phyloP scores from a whole-genome alignment of 2,113 vertebrate genomes.

The Lathamus discolor region DNA sequence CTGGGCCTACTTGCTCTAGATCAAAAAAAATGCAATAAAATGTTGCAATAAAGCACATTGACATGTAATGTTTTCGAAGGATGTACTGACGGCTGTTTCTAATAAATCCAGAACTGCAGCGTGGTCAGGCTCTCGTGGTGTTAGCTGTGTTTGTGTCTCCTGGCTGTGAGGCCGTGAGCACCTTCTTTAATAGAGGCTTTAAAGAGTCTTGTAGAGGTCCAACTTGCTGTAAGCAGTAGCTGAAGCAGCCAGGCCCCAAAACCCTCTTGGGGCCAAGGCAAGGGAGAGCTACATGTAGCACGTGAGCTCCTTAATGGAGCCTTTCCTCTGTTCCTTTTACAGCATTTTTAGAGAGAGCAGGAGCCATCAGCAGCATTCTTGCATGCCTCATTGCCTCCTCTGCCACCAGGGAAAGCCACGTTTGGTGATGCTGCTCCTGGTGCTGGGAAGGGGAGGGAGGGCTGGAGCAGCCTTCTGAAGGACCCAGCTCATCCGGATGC shows the following conservation, averaged over 20 bases:
- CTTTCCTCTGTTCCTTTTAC: background rate
- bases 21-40: conserved; percentile 79
- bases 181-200: background rate
- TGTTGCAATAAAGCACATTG: conserved; percentile 77
- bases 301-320: fast-evolving
- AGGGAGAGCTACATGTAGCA: background rate
- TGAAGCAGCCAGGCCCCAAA: background rate
- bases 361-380: background rate
- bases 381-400: background rate
- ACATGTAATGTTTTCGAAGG: conserved; percentile 72
- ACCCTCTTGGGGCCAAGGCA: background rate
- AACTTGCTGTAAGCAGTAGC: background rate
- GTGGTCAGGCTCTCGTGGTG: conserved; percentile 25
- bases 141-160: conserved; percentile 31
- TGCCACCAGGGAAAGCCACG: fast-evolving
- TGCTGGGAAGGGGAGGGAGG: background rate
- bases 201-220: background rate
- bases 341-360: fast-evolving
- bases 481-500: fast-evolving
- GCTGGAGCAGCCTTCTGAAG: background rate
- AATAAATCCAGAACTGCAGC: conserved; percentile 65
- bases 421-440: background rate
- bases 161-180: background rate
- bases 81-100: conserved; percentile 73
- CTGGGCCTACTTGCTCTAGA: conserved; percentile 79